Base-by-base conservation (phyloP, 2,888 invertebrate species). In the Cetonia aurata region DNA sequence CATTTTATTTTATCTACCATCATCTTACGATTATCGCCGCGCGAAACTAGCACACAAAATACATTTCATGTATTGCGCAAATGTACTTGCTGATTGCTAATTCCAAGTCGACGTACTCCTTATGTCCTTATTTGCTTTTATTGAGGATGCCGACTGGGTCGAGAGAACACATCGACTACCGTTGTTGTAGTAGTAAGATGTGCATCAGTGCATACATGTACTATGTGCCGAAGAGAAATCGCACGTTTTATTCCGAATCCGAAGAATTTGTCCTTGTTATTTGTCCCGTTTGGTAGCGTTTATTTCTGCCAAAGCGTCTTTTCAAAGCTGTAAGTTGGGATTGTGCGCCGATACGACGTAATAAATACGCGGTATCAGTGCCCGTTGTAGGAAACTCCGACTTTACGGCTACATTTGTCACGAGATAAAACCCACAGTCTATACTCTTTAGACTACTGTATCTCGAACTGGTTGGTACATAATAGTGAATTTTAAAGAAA, bases 341-440 rank as follows among this genome's bases (percentile, higher is more conserved):
- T n/a, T 13, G 44, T 53, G 19, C 53, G 25, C 9, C 31, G 25
- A 25, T 13, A 56, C n/a, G 15, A 15, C 13, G 13, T 33, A 56
- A 56, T 56, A 56, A 56, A 56, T 56, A 56, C 37, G 33, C 37
- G 9, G 37, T 56, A 56, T 56, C 56, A 33, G 33, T 12, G 37
- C 13, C 10, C 13, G 13, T 44, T 44, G 13, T 44, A 13, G 44
- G 44, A 44, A 44, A 44, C 12, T 44, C 6, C 44, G 13, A 44
- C 44, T 10, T 44, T 44, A 44, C 13, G 44, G 44, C 10, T 33
- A 37, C 19, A 19, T 56, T 31, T 56, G 56, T 56, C 37, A 56
- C 3, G 15, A 56, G 56, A 56, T 56, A 56, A 56, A 37, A 56
- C 25, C 55, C n/a, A 15, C 37, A 56, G 13, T 44, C 13, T 44